phyloP scores from a whole-genome alignment of 64 coral and sea anemone genomes.

The Actinia tenebrosa region DNA sequence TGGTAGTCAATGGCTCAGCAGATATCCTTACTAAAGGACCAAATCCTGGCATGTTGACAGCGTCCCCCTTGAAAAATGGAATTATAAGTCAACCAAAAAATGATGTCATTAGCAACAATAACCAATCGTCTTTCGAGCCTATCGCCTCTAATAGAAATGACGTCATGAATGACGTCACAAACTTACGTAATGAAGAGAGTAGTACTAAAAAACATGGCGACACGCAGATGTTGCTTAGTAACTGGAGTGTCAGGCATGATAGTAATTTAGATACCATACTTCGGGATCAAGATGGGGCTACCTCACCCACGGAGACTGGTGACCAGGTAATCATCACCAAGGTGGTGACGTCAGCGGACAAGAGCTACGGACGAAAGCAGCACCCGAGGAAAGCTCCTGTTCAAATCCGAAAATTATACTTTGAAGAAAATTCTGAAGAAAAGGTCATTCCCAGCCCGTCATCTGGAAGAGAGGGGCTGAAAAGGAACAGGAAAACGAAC shows the following conservation, averaged over 20 bases:
- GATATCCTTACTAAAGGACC: not conserved
- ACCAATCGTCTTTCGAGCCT: not conserved
- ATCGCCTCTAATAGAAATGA: not conserved
- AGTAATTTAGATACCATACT: not conserved
- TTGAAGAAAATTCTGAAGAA: not conserved
- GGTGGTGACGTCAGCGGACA: not conserved
- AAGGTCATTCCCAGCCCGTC: not conserved
- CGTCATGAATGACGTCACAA: constrained; percentile 19
- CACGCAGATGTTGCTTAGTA: not conserved
- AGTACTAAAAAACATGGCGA: not conserved
- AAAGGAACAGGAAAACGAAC: not conserved
- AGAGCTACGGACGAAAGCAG: not conserved
- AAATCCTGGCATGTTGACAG: not conserved
- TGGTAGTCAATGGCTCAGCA: not conserved
- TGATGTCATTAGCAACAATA: not conserved
- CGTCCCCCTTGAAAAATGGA: not conserved
- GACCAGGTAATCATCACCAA: constrained; percentile 12
- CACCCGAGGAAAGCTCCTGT: not conserved
- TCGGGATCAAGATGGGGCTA: not conserved
- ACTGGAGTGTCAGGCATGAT: not conserved
- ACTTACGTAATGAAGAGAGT: not conserved
- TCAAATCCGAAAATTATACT: not conserved
- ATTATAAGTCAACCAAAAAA: not conserved
- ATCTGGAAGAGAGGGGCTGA: not conserved
- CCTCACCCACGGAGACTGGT: not conserved